Conservation (phyloP, 2,888 invertebrate genomes). For the Phaonia tiefii region DNA sequence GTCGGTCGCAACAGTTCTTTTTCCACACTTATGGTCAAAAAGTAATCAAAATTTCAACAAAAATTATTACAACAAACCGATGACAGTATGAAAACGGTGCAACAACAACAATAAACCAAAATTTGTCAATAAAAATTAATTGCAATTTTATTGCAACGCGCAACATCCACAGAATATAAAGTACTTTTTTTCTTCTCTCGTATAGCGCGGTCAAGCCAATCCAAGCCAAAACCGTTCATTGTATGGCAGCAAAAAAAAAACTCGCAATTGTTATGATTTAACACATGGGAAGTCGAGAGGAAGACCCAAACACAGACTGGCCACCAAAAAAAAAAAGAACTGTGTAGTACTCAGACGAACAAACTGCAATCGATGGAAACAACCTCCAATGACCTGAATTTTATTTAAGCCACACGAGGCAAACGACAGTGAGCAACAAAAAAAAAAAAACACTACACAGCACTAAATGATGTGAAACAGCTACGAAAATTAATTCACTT, state of each 20-base stretch:
- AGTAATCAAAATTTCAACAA: conserved; percentile 58
- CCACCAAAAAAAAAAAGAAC: conserved; percentile 16
- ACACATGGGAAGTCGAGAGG: conserved; percentile 41
- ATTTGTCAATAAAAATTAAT: conserved; percentile 79
- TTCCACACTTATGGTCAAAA: conserved; percentile 49
- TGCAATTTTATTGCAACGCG: conserved; percentile 77
- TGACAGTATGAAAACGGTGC: conserved; percentile 14
- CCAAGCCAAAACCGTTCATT: conserved; percentile 25
- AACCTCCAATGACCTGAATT: conserved; percentile 62
- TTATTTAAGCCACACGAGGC: conserved; percentile 43
- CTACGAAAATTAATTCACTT: conserved; percentile 64
- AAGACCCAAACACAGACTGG: conserved; percentile 10
- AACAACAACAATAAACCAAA: conserved; percentile 66
- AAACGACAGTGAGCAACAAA: neutral
- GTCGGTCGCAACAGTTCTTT: conserved; percentile 20
- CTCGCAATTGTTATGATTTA: conserved; percentile 65
- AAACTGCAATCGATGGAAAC: conserved; percentile 24
- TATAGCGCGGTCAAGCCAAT: neutral
- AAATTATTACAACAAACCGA: conserved; percentile 55
- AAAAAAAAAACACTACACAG: neutral
- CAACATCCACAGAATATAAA: conserved; percentile 62
- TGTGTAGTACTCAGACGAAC: conserved; percentile 26
- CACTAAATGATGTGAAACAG: neutral
- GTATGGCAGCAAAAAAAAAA: conserved; percentile 45
- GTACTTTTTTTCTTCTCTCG: neutral